These are phyloP conservation scores for Pachyrhynchus sulphureomaculatus DNA, from an alignment of 1,140 invertebrate species.

Conservation along the genomic window DNA sequence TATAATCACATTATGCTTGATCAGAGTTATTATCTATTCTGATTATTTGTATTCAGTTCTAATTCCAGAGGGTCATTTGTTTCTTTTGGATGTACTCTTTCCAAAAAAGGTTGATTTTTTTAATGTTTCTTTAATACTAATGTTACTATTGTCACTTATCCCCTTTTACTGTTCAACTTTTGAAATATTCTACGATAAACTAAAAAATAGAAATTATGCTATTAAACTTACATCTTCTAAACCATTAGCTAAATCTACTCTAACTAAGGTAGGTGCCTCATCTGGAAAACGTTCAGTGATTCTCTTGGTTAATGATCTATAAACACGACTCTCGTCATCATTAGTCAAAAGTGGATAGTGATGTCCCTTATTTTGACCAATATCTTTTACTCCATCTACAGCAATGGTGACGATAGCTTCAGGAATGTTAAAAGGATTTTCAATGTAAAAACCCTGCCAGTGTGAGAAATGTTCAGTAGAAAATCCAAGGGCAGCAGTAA, in stretches of 20 bases:
- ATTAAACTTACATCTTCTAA: conserved; percentile 60
- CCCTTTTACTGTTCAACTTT: too few species aligned
- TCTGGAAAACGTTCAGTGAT: conserved; percentile 60
- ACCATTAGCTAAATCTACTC: conserved; percentile 64
- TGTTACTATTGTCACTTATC: too few species aligned
- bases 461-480: conserved; percentile 64
- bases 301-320: conserved; percentile 58
- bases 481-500: conserved; percentile 68
- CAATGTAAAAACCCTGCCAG: conserved; percentile 71
- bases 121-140: too few species aligned
- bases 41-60: too few species aligned
- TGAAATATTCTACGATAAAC: too few species aligned
- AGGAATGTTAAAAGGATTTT: conserved; percentile 73
- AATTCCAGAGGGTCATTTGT: too few species aligned
- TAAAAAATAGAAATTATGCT: too few species aligned
- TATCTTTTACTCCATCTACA: conserved; percentile 66
- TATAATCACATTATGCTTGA: too few species aligned
- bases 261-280: conserved; percentile 60
- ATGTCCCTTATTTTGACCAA: conserved; percentile 57
- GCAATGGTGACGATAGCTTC: conserved; percentile 74
- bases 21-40: too few species aligned
- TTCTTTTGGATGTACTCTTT: too few species aligned
- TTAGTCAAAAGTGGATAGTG: conserved; percentile 63
- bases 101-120: too few species aligned
- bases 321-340: conserved; percentile 65